Base-by-base conservation (phyloP, 2,797 vertebrate species). In the Calcarius lapponicus region DNA sequence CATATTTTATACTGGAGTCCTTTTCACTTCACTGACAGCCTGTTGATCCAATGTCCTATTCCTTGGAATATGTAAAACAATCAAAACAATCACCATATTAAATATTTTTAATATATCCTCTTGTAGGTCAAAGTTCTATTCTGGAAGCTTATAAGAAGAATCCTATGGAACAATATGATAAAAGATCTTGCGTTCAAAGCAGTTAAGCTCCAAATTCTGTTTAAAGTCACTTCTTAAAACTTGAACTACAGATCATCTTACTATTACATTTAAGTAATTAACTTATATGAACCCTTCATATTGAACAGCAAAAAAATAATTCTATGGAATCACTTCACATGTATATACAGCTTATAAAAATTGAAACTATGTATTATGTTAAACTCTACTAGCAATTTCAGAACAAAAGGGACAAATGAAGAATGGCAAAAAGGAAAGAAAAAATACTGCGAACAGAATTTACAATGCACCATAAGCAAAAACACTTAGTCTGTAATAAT, bases 401-500 rank as follows among this genome's bases (percentile, higher is more conserved):
- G 47, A 93, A 80, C 22, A 75, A 96, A 95, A 93, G 47, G 50
- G 36, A n/a, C 69, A 97, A 76, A 86, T 82, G 80, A 97, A 90
- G 95, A 92, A 96, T 70, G 66, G 87, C 43, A 93, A 94, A 97
- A 96, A 97, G 70, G 48, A 88, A 88, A 97, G 96, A 85, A 96
- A 97, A 97, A 97, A 95, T 96, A 95, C 72, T 95, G 76, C 58
- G 94, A 97, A 97, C 90, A 82, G 93, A 97, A 98, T 97, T 97
- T 97, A 98, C 97, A 98, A 98, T 97, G 96, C 86, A 93, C 62
- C 69, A 96, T 95, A 97, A 98, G 97, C 97, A 97, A 96, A 98
- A 98, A 98, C 97, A 97, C 97, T 98, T 98, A 96, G 96, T 98
- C 97, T 97, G 95, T 95, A 97, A 94, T 97, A 98, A 97, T 98